Conservation (phyloP, 2,797 vertebrate species). For the Oreonectes daqikongensis region DNA sequence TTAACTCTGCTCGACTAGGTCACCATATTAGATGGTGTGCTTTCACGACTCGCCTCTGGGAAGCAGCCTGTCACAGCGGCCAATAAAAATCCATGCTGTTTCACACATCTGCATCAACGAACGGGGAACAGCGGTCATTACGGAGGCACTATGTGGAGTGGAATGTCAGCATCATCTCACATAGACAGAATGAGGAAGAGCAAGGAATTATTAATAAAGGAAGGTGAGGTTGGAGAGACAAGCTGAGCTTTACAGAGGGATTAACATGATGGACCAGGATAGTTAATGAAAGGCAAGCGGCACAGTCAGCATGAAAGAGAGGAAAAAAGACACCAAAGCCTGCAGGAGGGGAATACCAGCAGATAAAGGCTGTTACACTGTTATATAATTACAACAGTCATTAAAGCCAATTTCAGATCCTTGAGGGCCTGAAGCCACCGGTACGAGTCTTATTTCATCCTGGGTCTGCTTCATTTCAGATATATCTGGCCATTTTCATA, state of each 20-base stretch:
- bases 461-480: background rate
- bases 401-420: slow-evolving; percentile 9
- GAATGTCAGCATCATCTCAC: background rate
- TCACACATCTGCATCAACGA: slow-evolving; percentile 42
- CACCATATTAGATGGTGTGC: slow-evolving; percentile 4
- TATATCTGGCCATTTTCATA: background rate
- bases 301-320: slow-evolving; percentile 11
- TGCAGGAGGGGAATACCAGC: slow-evolving; percentile 5
- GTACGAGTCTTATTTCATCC: background rate
- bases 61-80: slow-evolving; percentile 16
- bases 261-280: background rate
- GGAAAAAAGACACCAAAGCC: background rate
- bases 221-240: slow-evolving; percentile 8
- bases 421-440: background rate
- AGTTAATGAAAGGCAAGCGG: background rate
- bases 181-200: background rate
- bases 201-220: background rate
- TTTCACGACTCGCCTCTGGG: slow-evolving; percentile 26
- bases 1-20: slow-evolving; percentile 33
- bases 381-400: slow-evolving; percentile 20
- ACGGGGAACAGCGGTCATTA: background rate
- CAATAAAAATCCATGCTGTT: slow-evolving; percentile 45
- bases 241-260: slow-evolving; percentile 16
- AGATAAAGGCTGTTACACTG: background rate
- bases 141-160: background rate